Evolutionary conservation across 2,113 vertebrate species (phyloP).

Genomic region (Actenoides hombroni): DNA sequence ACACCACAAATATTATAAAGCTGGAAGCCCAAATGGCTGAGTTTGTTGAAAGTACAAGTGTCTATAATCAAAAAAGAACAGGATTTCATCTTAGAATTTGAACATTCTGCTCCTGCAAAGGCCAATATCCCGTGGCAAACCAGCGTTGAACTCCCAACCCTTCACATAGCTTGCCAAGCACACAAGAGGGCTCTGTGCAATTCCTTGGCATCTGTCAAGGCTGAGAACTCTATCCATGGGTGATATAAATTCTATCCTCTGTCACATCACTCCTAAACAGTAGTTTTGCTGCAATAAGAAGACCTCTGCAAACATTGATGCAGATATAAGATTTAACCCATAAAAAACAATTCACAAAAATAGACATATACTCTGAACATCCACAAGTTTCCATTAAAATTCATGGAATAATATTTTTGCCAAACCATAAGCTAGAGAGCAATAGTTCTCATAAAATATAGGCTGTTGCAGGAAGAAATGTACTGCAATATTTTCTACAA

Average conservation of each 20-base stretch:
- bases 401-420: conserved; percentile 28
- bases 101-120: background rate
- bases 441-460: background rate
- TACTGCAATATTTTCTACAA: background rate
- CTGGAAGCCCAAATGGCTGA: background rate
- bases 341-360: conserved; percentile 4
- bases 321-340: background rate
- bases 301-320: background rate
- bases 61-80: background rate
- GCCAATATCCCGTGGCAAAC: background rate
- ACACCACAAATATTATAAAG: background rate
- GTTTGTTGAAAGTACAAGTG: background rate
- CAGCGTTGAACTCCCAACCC: background rate
- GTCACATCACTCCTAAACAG: background rate
- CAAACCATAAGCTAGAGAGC: background rate
- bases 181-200: background rate
- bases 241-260: background rate
- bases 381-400: background rate
- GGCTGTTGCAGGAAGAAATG: background rate
- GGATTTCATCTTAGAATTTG: conserved; percentile 14
- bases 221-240: background rate
- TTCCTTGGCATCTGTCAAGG: background rate
- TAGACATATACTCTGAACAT: background rate
- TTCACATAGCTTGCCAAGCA: background rate
- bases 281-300: background rate